Conservation (phyloP, 2,113 vertebrate genomes). For the Mesembrinibis cayennensis region DNA sequence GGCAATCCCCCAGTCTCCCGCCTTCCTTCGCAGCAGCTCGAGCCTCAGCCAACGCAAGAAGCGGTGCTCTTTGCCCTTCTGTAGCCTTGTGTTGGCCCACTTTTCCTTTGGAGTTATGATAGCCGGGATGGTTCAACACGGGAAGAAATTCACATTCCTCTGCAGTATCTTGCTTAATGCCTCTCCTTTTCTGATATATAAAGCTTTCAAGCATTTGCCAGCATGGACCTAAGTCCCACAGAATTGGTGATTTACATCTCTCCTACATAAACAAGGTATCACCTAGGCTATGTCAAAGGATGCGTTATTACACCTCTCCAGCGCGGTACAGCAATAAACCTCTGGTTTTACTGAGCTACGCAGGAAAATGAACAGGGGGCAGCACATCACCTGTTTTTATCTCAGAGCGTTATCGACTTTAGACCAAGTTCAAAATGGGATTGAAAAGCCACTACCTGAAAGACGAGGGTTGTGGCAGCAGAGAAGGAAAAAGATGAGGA, state of each 20-base stretch:
- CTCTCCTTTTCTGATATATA: neutral
- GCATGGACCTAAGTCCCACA: neutral
- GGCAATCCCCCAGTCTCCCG: neutral
- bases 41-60: rapidly evolving
- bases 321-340: neutral
- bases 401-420: neutral
- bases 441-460: neutral
- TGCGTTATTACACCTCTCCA: neutral
- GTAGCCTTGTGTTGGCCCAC: neutral
- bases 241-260: neutral
- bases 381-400: neutral
- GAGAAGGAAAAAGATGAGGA: neutral
- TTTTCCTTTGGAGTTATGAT: neutral
- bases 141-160: neutral
- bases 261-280: neutral
- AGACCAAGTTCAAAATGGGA: neutral
- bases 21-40: neutral
- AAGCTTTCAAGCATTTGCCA: neutral
- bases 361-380: neutral
- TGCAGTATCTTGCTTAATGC: too few relatives aligned
- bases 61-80: neutral
- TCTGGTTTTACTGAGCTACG: rapidly evolving
- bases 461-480: neutral
- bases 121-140: neutral
- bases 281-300: neutral